Base-by-base conservation (phyloP, 2,797 vertebrate genomes). In the Fistularia commersonii region DNA sequence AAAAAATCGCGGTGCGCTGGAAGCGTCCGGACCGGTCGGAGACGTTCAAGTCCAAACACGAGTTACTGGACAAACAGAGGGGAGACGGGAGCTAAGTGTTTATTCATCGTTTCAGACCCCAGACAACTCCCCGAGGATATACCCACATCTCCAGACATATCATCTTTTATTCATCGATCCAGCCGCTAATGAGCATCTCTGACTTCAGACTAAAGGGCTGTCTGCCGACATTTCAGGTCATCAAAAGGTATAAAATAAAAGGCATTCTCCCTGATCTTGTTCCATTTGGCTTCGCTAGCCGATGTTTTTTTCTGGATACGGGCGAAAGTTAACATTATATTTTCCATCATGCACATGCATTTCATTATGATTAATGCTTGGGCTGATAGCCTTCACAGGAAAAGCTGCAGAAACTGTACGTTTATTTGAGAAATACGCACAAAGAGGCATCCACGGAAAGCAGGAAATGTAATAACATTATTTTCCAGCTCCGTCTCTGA, bases 91-190 rank as follows among this genome's bases (percentile, higher is more conserved):
- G 53, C 44, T 57, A 70, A 74, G 71, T 56, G 64, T 81, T 69
- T 66, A 74, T 81, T 83, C 66, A 79, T 83, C 64, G 39, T 61
- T 65, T 74, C 49, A 70, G 69, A 68, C 13, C 49, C 64, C 74
- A 78, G 79, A 80, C 69, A 45, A 55, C 63, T 66, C 65, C 75
- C 79, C 45, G 1, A 66, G 70, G 66, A 82, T 66, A 60, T 15
- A 58, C 64, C 64, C 64, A 48, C 73, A 72, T 77, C 74, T 82
- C 69, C 73, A 87, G 76, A 86, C 81, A 54, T 67, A 72, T 74
- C 75, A 88, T 88, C 64, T 87, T 88, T 89, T 87, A 87, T 89
- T 86, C 78, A 88, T 86, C 39, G 32, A 48, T 32, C 41, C 75
- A 67, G 61, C 77, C 80, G 78, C 82, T 84, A 85, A 89, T 82